A percentile compares a stretch with the other conserved stretches of the same genome.
Evolutionary conservation across 2,888 invertebrate species (phyloP).

Genomic region (Agonum fuliginosum): DNA sequence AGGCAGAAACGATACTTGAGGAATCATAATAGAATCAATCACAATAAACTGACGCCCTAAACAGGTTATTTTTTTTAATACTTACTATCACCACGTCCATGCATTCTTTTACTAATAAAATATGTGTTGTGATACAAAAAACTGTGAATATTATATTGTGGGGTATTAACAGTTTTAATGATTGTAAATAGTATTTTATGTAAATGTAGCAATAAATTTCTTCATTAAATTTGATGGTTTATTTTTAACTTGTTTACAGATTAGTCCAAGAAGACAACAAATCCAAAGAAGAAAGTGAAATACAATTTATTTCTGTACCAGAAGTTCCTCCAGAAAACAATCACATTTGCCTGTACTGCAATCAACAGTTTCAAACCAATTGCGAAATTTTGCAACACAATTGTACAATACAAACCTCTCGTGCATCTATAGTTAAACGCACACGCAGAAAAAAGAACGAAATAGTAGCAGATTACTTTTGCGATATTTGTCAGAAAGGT

Average conservation of each 20-base stretch:
- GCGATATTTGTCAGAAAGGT: conserved; percentile 68
- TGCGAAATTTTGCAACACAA: conserved; percentile 65
- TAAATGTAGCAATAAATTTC: conserved; percentile 10
- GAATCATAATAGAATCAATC: conserved; percentile 74
- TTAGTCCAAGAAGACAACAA: conserved; percentile 19
- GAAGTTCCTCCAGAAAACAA: background rate
- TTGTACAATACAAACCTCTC: conserved; percentile 57
- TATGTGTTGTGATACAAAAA: conserved; percentile 14
- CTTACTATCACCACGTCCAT: background rate
- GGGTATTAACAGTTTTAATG: background rate
- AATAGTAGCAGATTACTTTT: conserved; percentile 66
- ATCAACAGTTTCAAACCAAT: conserved; percentile 63
- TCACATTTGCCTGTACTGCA: conserved; percentile 59
- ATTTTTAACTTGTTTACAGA: conserved; percentile 32
- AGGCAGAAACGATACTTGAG: conserved; percentile 75
- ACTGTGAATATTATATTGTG: background rate
- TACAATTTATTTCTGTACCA: conserved; percentile 20
- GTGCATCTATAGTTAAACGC: background rate
- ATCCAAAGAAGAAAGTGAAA: conserved; percentile 37
- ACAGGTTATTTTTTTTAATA: background rate
- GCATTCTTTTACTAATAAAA: background rate
- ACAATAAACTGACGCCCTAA: conserved; percentile 65
- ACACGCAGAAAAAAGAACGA: conserved; percentile 67
- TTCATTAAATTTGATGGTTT: too few species aligned
- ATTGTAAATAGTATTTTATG: conserved; percentile 13